A percentile compares a stretch with the other conserved stretches of the same genome.
Evolutionary conservation across 2,113 vertebrate genomes (phyloP).

Genomic region (Notothenia coriiceps): DNA sequence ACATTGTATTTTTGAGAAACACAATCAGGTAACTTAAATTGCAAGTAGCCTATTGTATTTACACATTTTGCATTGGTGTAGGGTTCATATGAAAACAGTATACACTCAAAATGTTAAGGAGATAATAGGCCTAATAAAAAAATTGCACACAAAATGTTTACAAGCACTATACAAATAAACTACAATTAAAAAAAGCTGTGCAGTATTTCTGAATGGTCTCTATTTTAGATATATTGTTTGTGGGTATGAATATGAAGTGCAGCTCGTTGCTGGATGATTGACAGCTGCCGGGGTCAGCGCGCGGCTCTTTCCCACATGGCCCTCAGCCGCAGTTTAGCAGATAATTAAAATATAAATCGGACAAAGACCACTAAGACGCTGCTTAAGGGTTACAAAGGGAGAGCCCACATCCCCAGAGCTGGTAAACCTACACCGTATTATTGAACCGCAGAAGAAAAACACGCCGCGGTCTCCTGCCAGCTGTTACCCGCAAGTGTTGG

Average conservation of each 20-base stretch:
- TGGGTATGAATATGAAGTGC: background rate
- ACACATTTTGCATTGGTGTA: too few relatives aligned
- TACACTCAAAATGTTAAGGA: too few relatives aligned
- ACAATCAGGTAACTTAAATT: too few relatives aligned
- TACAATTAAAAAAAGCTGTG: too few relatives aligned
- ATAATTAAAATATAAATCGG: conserved; percentile 86
- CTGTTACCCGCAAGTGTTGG: conserved; percentile 66
- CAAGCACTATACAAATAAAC: too few relatives aligned
- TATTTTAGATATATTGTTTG: too few relatives aligned
- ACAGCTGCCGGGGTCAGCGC: conserved; percentile 67
- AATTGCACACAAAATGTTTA: too few relatives aligned
- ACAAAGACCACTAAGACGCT: conserved; percentile 76
- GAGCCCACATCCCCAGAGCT: conserved; percentile 69
- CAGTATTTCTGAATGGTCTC: too few relatives aligned
- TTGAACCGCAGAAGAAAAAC: conserved; percentile 75
- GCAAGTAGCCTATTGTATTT: too few relatives aligned
- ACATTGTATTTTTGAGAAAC: too few relatives aligned
- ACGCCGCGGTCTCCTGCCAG: conserved; percentile 66
- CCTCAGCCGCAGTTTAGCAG: conserved; percentile 84
- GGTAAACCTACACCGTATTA: conserved; percentile 80
- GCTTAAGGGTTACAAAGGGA: conserved; percentile 80
- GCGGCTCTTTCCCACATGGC: conserved; percentile 76
- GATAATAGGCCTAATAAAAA: too few relatives aligned
- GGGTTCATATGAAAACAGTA: too few relatives aligned
- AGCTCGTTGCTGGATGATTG: conserved; percentile 74